phyloP scores from a whole-genome alignment of 2,113 vertebrate genomes.

The Psephotus haematonotus region DNA sequence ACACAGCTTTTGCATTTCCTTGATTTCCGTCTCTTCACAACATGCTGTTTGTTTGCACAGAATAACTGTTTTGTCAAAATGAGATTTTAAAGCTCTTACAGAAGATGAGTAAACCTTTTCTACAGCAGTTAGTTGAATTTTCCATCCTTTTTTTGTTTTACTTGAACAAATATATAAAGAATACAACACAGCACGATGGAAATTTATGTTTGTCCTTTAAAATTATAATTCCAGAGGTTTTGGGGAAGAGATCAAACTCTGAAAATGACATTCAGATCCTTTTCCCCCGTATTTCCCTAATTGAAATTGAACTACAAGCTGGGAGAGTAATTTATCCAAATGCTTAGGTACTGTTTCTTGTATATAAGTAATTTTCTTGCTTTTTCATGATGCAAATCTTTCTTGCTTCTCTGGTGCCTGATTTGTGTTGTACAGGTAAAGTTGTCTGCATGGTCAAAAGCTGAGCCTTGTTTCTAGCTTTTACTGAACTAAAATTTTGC shows the following conservation, averaged over 20 bases:
- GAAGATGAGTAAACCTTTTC: not conserved
- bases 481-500: not conserved
- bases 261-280: not conserved
- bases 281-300: not conserved
- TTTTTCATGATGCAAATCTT: not conserved
- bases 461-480: not conserved
- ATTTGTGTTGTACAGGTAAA: not conserved
- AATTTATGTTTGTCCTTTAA: not conserved
- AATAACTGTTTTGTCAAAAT: not conserved
- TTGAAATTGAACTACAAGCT: not conserved
- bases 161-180: not conserved
- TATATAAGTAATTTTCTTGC: not conserved
- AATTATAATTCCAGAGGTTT: not conserved
- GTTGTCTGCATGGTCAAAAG: not conserved
- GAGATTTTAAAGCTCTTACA: not conserved
- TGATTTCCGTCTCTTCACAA: not conserved
- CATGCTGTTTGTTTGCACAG: not conserved
- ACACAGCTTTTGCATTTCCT: constrained; percentile 19
- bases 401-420: not conserved
- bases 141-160: not conserved
- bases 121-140: not conserved
- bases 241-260: not conserved
- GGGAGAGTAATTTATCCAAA: not conserved
- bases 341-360: not conserved
- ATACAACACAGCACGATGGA: not conserved